Evolutionary conservation across 2,113 vertebrate species (phyloP).

Genomic region (Terrapene triunguis): DNA sequence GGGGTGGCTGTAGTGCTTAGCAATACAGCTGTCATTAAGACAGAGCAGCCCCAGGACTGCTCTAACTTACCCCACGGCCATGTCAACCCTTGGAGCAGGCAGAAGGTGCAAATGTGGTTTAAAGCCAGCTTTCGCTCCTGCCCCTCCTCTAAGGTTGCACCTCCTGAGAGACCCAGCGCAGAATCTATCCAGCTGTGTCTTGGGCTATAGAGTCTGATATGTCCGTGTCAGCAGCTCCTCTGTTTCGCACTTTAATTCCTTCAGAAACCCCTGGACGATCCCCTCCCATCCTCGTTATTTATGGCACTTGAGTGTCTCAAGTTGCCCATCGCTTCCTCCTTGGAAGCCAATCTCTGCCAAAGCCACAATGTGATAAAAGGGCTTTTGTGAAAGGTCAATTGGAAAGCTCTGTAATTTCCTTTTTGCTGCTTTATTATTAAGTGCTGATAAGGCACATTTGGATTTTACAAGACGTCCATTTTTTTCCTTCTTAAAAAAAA

Average conservation of each 20-base stretch:
- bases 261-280: rapidly evolving
- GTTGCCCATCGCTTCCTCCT: rapidly evolving
- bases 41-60: background rate
- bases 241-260: background rate
- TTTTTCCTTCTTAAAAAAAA: background rate
- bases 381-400: background rate
- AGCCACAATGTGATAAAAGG: background rate
- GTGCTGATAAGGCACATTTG: background rate
- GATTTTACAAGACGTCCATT: background rate
- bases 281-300: rapidly evolving
- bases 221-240: background rate
- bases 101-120: background rate
- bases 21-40: background rate
- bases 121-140: background rate
- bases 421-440: background rate
- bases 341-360: rapidly evolving
- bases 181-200: background rate
- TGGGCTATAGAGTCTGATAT: background rate
- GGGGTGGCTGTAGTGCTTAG: background rate
- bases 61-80: background rate
- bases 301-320: background rate
- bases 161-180: background rate
- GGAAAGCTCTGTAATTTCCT: background rate
- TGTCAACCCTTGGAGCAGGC: background rate
- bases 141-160: background rate